Evolutionary conservation across 2,113 vertebrate species (phyloP).

Genomic region (Columbina picui): DNA sequence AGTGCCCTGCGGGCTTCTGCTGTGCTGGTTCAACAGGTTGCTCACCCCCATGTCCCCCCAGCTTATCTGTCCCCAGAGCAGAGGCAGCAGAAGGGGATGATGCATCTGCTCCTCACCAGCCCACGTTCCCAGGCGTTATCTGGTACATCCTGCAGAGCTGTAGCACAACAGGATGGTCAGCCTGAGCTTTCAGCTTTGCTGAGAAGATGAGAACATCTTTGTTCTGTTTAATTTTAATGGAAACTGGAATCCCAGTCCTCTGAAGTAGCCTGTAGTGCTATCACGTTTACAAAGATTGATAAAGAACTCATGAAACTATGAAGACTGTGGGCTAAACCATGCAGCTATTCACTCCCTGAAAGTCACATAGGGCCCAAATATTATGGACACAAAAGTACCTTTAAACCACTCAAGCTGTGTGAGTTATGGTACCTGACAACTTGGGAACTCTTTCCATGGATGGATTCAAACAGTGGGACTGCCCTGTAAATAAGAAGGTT

Average conservation of each 20-base stretch:
- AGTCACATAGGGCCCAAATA: background rate
- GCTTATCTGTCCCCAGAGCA: background rate
- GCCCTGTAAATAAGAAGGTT: background rate
- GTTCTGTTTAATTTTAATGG: background rate
- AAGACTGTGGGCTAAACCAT: background rate
- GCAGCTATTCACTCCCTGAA: background rate
- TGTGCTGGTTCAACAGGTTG: background rate
- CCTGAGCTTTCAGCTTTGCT: background rate
- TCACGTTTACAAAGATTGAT: fast-evolving
- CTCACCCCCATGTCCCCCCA: background rate
- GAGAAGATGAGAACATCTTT: background rate
- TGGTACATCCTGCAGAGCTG: background rate
- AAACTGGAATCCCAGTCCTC: background rate
- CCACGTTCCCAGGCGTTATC: background rate
- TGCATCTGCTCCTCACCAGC: background rate
- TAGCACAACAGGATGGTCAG: background rate
- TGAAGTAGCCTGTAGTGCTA: background rate
- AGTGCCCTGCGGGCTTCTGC: background rate
- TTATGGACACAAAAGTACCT: background rate
- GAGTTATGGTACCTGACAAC: background rate
- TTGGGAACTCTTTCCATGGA: background rate
- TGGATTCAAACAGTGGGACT: background rate
- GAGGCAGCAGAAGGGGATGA: background rate
- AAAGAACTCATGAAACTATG: background rate
- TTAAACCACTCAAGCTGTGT: background rate